Evolutionary conservation across 2,797 vertebrate species (phyloP).

Genomic region (Chrosomus eos): DNA sequence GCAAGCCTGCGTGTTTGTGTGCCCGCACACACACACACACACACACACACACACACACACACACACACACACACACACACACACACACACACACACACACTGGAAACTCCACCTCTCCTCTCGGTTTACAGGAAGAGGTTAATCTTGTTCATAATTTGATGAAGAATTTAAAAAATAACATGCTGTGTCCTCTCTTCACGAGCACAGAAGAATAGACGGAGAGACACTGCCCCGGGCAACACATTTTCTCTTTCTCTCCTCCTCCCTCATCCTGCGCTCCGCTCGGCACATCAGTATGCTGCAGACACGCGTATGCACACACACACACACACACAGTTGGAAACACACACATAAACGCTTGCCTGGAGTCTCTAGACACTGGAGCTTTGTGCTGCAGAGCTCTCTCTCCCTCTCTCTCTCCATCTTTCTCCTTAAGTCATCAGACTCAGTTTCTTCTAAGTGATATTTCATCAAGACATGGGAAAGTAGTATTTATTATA

Average conservation of each 20-base stretch:
- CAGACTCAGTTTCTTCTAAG: slow-evolving; percentile 57
- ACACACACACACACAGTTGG: slow-evolving; percentile 47
- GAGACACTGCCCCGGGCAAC: slow-evolving; percentile 71
- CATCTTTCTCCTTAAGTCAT: slow-evolving; percentile 48
- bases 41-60: background rate
- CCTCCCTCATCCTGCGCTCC: slow-evolving; percentile 58
- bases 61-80: too few relatives aligned
- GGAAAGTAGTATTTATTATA: slow-evolving; percentile 3
- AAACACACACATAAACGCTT: slow-evolving; percentile 48
- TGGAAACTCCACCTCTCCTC: slow-evolving; percentile 10
- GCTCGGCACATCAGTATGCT: slow-evolving; percentile 61
- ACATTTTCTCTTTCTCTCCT: slow-evolving; percentile 62
- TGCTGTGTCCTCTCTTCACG: slow-evolving; percentile 59
- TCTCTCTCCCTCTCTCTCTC: slow-evolving; percentile 34
- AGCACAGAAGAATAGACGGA: slow-evolving; percentile 67
- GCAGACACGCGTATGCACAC: slow-evolving; percentile 48
- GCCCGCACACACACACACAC: too few relatives aligned
- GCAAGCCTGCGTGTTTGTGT: background rate
- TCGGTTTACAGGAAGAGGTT: slow-evolving; percentile 57
- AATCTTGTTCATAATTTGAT: slow-evolving; percentile 73
- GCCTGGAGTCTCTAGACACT: slow-evolving; percentile 61
- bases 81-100: slow-evolving; percentile 8
- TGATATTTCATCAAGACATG: slow-evolving; percentile 63
- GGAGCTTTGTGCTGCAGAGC: slow-evolving; percentile 60
- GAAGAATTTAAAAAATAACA: slow-evolving; percentile 71